Base-by-base conservation (phyloP, 2,113 vertebrate genomes). In the Chaetura pelagica region DNA sequence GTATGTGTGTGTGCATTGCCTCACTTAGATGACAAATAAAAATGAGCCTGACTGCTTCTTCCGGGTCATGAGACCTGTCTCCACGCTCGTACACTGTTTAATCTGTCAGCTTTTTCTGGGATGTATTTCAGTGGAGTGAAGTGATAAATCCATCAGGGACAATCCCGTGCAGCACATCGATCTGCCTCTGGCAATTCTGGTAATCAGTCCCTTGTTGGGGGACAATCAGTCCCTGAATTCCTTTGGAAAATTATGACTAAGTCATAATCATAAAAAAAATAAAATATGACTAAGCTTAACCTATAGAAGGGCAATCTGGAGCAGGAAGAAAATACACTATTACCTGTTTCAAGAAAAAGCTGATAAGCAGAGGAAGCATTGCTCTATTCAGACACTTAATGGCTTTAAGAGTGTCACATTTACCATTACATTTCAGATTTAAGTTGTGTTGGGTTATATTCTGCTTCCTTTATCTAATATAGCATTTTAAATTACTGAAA, bases 191-290 rank as follows among this genome's bases (percentile, higher is more conserved):
- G 68, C 84, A 52, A 35, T 95, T 58, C 40, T 71, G 75, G 57
- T 80, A 84, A 78, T 88, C 58, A 54, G 24, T 87, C 35, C 79
- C 86, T 75, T 75, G 92, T 92, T 92, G 42, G 55, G 24, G 57
- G 38, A 38, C 7, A 38, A 38, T 38, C 38, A 38, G 38, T 38
- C 38, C 38, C 64, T 58, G 62, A 57, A 64, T 90, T 87, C 32
- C 58, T 93, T 89, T 63, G 62, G 61, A 89, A 92, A 90, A 71
- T 61, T 20, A 74, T 80, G 46, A 73, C 68, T 92, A 38, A 88
- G 40, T 75, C 68, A 38, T 38, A 38, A 38, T 38, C 38, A 38
- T 38, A 38, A 38, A 88, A 92, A 90, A 71, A 38, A 38, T 86
- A 92, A 90, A 71, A 57, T 20, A 74, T 80, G 46, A 73, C 68